Evolutionary conservation across 64 coral and sea anemone genomes (phyloP).

Genomic region (Stichodactyla mertensii): DNA sequence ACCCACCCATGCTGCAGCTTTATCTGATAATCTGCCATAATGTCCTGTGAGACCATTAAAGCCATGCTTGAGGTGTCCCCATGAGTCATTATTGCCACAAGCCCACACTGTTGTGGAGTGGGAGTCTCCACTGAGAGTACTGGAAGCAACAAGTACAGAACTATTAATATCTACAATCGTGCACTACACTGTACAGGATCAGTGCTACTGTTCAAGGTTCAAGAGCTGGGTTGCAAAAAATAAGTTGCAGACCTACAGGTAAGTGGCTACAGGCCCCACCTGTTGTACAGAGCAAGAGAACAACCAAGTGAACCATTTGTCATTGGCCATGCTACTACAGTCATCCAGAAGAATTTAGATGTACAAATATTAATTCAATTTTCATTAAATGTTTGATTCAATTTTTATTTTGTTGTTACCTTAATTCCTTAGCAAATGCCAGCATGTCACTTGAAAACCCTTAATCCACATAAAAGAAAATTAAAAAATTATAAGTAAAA

Average conservation of each 20-base stretch:
- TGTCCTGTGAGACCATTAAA: slow-evolving; percentile 74
- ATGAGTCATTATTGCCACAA: slow-evolving; percentile 72
- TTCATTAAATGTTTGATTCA: neutral
- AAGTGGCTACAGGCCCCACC: too few species aligned
- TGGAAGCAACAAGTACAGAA: slow-evolving; percentile 28
- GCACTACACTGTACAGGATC: neutral
- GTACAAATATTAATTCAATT: too few species aligned
- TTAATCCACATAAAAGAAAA: neutral
- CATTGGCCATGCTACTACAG: too few species aligned
- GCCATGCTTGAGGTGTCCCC: slow-evolving; percentile 88
- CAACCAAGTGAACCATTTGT: too few species aligned
- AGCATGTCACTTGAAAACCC: slow-evolving; percentile 94
- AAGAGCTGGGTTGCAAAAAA: too few species aligned
- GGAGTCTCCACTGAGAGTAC: slow-evolving; percentile 74
- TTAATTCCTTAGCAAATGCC: slow-evolving; percentile 83
- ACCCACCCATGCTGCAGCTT: slow-evolving; percentile 73
- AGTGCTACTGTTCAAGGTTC: too few species aligned
- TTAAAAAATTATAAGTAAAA: neutral
- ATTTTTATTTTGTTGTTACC: slow-evolving; percentile 31
- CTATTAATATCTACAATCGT: neutral
- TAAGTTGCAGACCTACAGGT: too few species aligned
- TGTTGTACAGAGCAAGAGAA: too few species aligned
- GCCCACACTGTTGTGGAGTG: slow-evolving; percentile 87
- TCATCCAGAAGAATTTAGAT: too few species aligned
- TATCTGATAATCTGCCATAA: slow-evolving; percentile 78